Evolutionary conservation across 1,140 invertebrate genomes (phyloP), one percentile per base, ranked within the genome.

Genomic region (Psix sp.): DNA sequence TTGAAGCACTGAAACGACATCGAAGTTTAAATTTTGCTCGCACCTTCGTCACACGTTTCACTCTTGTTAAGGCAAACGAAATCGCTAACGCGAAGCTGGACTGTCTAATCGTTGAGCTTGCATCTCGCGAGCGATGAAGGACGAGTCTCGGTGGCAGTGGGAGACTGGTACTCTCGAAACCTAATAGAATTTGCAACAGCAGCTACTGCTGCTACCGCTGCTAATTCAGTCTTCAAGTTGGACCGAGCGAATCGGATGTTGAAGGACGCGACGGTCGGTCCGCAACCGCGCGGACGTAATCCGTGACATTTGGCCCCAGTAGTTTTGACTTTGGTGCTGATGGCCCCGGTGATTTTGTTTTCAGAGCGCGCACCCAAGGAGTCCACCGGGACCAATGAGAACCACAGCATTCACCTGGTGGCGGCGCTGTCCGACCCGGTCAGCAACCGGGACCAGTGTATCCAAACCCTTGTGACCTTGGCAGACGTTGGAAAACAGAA

Each of bases 331-430:
- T n/a, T n/a, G n/a, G 17, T 49, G 62, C 52, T 76, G 70, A 82
- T 82, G 81, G 74, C 67, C 16, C 74, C 78, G 57, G 72, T 83
- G 59, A 63, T 66, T 46, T 79, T 84, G 63, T 20, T 85, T 84
- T 38, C 78, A 84, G 84, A 84, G 76, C 80, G 80, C n/a, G 76
- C 70, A 26, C 73, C 76, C 16, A 82, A 83, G 52, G 81, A 84
- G n/a, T 15, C 62, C 1, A 29, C 9, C 29, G 40, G 29, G 7
- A 29, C 31, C 15, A 56, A 14, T 15, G 62, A 66, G 5, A 62
- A 51, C 16, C 60, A 38, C 33, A 70, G 73, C 54, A 68, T 46
- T 29, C 68, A 67, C 38, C 18, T 54, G 70, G 17, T 40, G 31
- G 46, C 57, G 4, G 72, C 66, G 17, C 42, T 52, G 16, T 62